Conservation (phyloP, 2,113 vertebrate species). For the Grammomys surdaster region DNA sequence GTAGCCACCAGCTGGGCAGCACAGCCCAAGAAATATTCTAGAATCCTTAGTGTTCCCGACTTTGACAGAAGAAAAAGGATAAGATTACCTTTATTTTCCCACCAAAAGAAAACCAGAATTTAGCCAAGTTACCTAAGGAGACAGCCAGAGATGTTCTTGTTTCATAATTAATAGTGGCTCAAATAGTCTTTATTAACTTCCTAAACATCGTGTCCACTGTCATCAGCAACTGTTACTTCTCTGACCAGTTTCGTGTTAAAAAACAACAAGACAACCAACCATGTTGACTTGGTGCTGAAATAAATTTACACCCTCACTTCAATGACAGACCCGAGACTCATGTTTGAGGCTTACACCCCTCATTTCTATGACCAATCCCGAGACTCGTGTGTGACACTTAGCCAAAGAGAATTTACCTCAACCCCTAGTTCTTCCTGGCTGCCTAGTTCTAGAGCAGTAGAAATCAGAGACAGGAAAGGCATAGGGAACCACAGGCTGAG, state of each 20-base stretch:
- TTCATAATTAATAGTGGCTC: background rate
- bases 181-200: background rate
- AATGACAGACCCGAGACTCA: background rate
- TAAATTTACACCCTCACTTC: constrained; percentile 9
- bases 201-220: background rate
- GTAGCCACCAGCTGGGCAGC: background rate
- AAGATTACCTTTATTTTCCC: constrained; percentile 1
- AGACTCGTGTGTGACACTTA: background rate
- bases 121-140: background rate
- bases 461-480: background rate
- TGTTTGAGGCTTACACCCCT: background rate
- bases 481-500: background rate
- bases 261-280: constrained; percentile 9
- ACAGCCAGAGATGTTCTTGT: background rate
- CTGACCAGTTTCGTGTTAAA: background rate
- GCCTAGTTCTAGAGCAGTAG: background rate
- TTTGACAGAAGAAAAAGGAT: background rate
- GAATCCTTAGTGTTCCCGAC: background rate
- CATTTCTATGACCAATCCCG: background rate
- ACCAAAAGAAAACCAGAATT: constrained; percentile 18
- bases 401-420: constrained; percentile 40
- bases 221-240: background rate
- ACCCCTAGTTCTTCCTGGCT: background rate
- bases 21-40: background rate
- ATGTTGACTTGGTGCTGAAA: constrained; percentile 62